Evolutionary conservation across 2,888 invertebrate species (phyloP), one percentile per base, ranked within the genome.

Genomic region (Epirrita christyi): DNA sequence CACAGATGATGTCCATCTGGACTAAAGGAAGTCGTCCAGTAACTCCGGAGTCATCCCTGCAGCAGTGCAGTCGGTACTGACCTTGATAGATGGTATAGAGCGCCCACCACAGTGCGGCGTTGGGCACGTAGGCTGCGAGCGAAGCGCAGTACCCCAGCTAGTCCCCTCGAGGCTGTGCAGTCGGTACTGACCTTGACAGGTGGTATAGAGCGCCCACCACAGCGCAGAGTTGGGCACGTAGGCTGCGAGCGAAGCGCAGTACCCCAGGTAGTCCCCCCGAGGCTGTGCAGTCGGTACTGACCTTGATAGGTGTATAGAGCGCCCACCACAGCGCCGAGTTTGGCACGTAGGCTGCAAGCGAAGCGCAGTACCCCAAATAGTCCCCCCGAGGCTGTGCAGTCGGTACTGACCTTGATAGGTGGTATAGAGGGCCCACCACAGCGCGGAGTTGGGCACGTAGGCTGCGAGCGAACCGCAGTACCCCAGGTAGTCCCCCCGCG

Each of bases 241-340:
- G 0, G 98, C 96, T 68, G 96, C 96, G 9, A 99, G 88, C 28
- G 98, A 98, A 0, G 98, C 98, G 27, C 96, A 93, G 80, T 98
- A 99, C 0, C 99, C 99, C 57, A 98, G 92, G 85, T 99, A 99
- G 86, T 98, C 98, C 0, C 99, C 99, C 55, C 2, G 21, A 21
- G 21, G 2, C 21, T 4, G 21, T 21, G 21, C 21, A 21, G 21
- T 21, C 21, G 10, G n/a, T n/a, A 42, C 52, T 66, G 84, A 98
- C 98, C 97, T 94, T 98, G 97, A 85, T 98, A 98, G 41, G 96
- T 92, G 66, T 97, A 84, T 99, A 99, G 72, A 98, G 95, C 14
- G 95, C 96, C 99, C 99, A 99, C 98, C 99, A 99, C 43, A 98
- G 93, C n/a, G 98, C 98, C 13, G 98, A 98, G 85, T 98, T 98